A percentile compares a stretch with the other conserved stretches of the same genome.
These are phyloP conservation scores for Oreochromis niloticus DNA, from an alignment of 2,113 vertebrate genomes.

Conservation along the genomic window DNA sequence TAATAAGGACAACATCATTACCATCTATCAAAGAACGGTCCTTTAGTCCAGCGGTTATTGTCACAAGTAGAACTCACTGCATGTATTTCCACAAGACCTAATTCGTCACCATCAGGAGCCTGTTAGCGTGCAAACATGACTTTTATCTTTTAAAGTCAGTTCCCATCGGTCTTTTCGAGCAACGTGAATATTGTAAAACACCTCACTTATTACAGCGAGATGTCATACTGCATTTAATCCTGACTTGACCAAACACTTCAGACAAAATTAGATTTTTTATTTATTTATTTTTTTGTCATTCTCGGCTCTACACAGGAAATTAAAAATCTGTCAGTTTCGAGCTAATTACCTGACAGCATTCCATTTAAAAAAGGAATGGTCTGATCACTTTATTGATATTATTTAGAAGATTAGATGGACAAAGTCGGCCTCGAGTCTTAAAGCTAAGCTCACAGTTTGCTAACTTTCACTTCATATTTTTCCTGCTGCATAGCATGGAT, in stretches of 20 bases:
- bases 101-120: not conserved
- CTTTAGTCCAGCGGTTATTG: not conserved
- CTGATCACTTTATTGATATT: not conserved
- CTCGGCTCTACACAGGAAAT: not conserved
- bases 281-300: not conserved
- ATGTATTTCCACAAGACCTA: not conserved
- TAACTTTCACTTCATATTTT: not conserved
- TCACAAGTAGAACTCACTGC: not conserved
- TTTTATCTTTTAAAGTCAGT: not conserved
- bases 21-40: not conserved
- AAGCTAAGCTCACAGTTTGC: not conserved
- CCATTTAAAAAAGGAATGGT: accelerated
- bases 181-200: not conserved
- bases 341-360: not conserved
- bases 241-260: not conserved
- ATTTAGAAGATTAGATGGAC: not conserved
- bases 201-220: not conserved
- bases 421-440: not conserved
- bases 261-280: not conserved
- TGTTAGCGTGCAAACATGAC: not conserved
- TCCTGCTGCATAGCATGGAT: not conserved
- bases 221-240: not conserved
- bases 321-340: accelerated
- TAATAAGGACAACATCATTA: not conserved
- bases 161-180: accelerated